Evolutionary conservation across 2,888 invertebrate species (phyloP).

Genomic region (Chloroclysta siterata): DNA sequence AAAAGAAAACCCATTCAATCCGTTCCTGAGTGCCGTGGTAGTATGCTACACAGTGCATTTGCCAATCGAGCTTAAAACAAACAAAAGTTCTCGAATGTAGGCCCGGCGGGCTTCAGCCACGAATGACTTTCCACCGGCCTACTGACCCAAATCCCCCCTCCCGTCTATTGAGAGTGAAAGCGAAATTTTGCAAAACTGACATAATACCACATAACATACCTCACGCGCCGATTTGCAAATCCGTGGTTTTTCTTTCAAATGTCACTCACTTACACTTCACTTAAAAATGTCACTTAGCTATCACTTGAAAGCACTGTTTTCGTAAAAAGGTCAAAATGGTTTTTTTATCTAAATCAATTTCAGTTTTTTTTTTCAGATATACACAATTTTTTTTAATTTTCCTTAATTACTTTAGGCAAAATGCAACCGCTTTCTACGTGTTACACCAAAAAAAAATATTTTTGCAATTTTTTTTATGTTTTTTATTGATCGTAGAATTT

Average conservation of each 20-base stretch:
- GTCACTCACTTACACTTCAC: slow-evolving; percentile 1
- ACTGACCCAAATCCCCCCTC: slow-evolving; percentile 3
- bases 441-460: too few relatives aligned
- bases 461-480: too few relatives aligned
- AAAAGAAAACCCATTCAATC: too few relatives aligned
- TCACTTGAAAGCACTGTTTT: neutral
- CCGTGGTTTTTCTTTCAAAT: slow-evolving; percentile 1
- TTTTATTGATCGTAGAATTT: too few relatives aligned
- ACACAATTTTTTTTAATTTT: neutral
- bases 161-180: slow-evolving; percentile 56
- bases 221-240: slow-evolving; percentile 31
- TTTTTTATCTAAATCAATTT: too few relatives aligned
- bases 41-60: neutral
- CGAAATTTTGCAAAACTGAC: slow-evolving; percentile 61
- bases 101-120: neutral
- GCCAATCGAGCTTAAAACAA: neutral
- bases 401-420: too few relatives aligned
- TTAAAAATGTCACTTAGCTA: neutral
- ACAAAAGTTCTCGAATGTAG: slow-evolving; percentile 5
- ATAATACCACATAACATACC: slow-evolving; percentile 60
- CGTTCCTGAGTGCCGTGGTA: too few relatives aligned
- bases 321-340: neutral
- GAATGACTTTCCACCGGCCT: slow-evolving; percentile 5
- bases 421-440: too few relatives aligned
- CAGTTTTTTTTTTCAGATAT: neutral